Conservation (phyloP, 2,888 invertebrate species). For the Meteorus cinctellus region DNA sequence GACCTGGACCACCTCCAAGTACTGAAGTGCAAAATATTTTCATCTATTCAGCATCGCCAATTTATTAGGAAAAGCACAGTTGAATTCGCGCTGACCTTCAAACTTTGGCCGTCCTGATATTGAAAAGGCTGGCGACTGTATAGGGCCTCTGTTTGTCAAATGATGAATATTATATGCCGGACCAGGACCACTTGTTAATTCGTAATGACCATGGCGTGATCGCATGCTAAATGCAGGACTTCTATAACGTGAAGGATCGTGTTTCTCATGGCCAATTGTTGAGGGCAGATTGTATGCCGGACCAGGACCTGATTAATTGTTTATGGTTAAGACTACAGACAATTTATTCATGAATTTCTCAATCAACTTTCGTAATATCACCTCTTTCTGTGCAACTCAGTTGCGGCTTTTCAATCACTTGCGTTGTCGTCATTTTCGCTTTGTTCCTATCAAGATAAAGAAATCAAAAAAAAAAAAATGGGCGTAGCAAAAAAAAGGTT, state of each 20-base stretch:
- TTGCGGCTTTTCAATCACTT: constrained; percentile 40
- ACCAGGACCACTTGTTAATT: constrained; percentile 69
- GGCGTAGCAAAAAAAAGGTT: constrained; percentile 38
- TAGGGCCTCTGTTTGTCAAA: constrained; percentile 73
- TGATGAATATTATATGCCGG: constrained; percentile 75
- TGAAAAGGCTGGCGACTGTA: constrained; percentile 76
- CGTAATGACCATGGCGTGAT: constrained; percentile 60
- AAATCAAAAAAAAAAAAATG: constrained; percentile 34
- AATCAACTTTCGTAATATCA: background rate
- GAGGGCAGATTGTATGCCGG: constrained; percentile 80
- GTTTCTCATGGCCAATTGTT: constrained; percentile 77
- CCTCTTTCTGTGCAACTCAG: constrained; percentile 48
- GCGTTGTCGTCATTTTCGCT: constrained; percentile 43
- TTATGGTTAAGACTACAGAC: background rate
- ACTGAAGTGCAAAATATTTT: constrained; percentile 31
- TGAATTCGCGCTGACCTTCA: constrained; percentile 46
- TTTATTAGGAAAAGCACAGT: background rate
- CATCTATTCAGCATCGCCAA: constrained; percentile 9
- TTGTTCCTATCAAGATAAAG: constrained; percentile 13
- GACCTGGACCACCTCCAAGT: constrained; percentile 75
- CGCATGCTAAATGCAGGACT: constrained; percentile 81
- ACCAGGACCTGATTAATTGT: constrained; percentile 77
- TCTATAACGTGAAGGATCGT: constrained; percentile 79
- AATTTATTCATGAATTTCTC: background rate
- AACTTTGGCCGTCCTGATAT: constrained; percentile 70